Evolutionary conservation across 1,140 invertebrate species (phyloP).

Genomic region (Octopus bimaculoides): DNA sequence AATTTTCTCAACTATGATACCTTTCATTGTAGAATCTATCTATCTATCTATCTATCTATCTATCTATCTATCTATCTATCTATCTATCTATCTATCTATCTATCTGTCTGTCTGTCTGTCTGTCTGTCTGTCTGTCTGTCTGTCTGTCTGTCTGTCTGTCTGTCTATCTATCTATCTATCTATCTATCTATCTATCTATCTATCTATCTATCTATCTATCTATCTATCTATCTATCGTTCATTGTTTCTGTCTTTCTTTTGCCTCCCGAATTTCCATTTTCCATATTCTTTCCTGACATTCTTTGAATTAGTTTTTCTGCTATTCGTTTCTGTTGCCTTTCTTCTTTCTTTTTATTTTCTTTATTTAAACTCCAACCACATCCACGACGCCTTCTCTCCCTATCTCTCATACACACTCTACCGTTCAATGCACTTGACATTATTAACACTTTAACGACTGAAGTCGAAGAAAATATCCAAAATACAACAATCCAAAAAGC

Average conservation of each 20-base stretch:
- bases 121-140: not conserved
- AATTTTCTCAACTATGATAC: not conserved
- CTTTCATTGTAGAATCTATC: not conserved
- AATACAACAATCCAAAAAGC: no score
- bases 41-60: not conserved
- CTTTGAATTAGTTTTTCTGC: not conserved
- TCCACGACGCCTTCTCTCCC: not conserved
- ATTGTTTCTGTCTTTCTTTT: rapidly evolving
- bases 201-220: not conserved
- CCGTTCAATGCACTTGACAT: not conserved
- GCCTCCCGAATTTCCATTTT: not conserved
- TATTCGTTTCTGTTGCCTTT: not conserved
- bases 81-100: constrained; percentile 3
- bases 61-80: not conserved
- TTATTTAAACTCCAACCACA: not conserved
- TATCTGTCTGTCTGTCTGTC: not conserved
- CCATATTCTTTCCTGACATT: not conserved
- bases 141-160: not conserved
- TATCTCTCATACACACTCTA: not conserved
- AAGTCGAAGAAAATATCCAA: no score
- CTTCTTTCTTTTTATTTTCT: not conserved
- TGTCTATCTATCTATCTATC: not conserved
- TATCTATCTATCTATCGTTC: not conserved
- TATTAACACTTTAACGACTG: not conserved
- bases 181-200: not conserved